Conservation (phyloP, 2,797 vertebrate genomes). For the Eutrigla gurnardus region DNA sequence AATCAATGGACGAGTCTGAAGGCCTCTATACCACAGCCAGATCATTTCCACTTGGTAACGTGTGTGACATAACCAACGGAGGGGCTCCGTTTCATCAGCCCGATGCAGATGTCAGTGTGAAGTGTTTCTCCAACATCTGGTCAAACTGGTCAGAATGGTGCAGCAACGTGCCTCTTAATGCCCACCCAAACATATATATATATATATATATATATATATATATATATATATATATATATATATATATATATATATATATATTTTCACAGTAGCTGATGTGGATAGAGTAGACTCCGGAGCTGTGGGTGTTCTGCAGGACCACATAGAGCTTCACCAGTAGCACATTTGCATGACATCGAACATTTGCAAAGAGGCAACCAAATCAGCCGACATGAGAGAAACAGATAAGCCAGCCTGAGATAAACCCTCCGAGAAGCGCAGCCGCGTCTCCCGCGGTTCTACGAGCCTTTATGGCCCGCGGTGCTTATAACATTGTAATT, state of each 20-base stretch:
- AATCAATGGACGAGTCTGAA: constrained; percentile 56
- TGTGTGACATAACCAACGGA: constrained; percentile 24
- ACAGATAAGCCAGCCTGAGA: constrained; percentile 47
- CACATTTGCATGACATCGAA: constrained; percentile 75
- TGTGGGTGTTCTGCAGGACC: constrained; percentile 26
- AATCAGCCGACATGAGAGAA: constrained; percentile 69
- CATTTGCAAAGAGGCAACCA: constrained; percentile 80
- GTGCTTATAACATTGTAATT: constrained; percentile 24
- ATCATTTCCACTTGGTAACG: constrained; percentile 50
- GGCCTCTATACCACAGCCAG: constrained; percentile 53
- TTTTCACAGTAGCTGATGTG: no score
- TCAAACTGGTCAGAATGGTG: background rate
- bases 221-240: no score
- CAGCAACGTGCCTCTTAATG: background rate
- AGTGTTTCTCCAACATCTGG: constrained; percentile 36
- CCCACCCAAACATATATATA: no score
- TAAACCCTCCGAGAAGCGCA: constrained; percentile 51
- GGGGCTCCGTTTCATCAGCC: constrained; percentile 29
- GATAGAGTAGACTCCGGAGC: constrained; percentile 13
- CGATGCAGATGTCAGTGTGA: constrained; percentile 42
- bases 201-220: no score
- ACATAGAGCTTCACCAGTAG: constrained; percentile 36
- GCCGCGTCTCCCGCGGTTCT: constrained; percentile 16
- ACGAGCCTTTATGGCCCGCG: background rate
- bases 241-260: no score